phyloP scores from a whole-genome alignment of 2,797 vertebrate species.

The Ptychadena robeensis region DNA sequence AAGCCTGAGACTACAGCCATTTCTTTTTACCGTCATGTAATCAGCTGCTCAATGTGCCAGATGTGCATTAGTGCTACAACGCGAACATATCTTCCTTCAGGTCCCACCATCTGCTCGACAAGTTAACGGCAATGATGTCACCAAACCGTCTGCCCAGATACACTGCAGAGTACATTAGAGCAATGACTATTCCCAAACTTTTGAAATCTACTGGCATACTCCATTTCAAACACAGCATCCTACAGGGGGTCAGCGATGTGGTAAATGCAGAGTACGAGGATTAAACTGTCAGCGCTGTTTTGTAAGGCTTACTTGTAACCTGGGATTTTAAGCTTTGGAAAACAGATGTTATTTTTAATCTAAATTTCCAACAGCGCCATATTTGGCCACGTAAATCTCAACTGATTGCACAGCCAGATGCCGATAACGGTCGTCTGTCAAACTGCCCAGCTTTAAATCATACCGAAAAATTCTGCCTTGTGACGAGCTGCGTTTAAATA shows the following conservation, averaged over 20 bases:
- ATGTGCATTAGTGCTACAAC: not conserved
- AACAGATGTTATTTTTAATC: slow-evolving; percentile 55
- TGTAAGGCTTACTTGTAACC: slow-evolving; percentile 7
- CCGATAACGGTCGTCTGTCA: slow-evolving; percentile 38
- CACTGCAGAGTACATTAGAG: not conserved
- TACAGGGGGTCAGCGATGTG: slow-evolving; percentile 1
- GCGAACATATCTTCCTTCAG: not conserved
- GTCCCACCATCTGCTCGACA: slow-evolving; percentile 9
- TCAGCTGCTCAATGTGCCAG: not conserved
- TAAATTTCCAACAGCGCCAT: slow-evolving; percentile 29
- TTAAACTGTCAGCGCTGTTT: slow-evolving; percentile 23
- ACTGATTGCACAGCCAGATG: slow-evolving; percentile 42
- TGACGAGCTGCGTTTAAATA: not conserved
- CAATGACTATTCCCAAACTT: not conserved
- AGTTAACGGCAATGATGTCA: not conserved
- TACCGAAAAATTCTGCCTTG: not conserved
- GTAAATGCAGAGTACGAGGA: not conserved
- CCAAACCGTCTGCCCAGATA: not conserved
- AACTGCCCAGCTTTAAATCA: slow-evolving; percentile 4
- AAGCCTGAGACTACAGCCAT: not conserved
- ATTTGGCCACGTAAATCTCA: slow-evolving; percentile 39
- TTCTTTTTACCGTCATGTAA: not conserved
- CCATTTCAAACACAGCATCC: not conserved
- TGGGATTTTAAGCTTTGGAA: slow-evolving; percentile 46
- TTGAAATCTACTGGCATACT: not conserved